phyloP scores from a whole-genome alignment of 2,113 vertebrate genomes.

The Cynoglossus semilaevis region DNA sequence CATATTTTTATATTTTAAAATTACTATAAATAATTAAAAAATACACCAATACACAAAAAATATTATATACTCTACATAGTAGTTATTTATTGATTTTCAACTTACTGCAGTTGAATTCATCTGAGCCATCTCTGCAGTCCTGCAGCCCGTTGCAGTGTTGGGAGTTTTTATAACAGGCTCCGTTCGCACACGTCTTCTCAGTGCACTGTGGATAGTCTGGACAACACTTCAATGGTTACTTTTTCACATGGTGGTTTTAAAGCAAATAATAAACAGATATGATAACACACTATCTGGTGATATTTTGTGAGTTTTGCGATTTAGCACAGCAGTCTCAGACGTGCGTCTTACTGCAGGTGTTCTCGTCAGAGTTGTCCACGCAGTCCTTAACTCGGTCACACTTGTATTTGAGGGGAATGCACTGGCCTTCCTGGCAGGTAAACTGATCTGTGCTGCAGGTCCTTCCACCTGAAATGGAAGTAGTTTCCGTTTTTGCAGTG shows the following conservation, averaged over 20 bases:
- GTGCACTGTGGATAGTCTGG: slow-evolving; percentile 71
- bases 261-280: background rate
- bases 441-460: slow-evolving; percentile 74
- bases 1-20: no score
- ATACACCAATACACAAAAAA: no score
- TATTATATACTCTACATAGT: no score
- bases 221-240: background rate
- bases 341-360: slow-evolving; percentile 68
- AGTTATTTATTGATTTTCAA: no score
- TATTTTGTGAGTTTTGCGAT: no score
- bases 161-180: slow-evolving; percentile 71
- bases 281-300: background rate
- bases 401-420: slow-evolving; percentile 66
- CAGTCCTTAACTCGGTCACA: slow-evolving; percentile 74
- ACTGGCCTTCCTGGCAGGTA: slow-evolving; percentile 74
- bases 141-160: slow-evolving; percentile 69
- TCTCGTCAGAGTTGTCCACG: slow-evolving; percentile 74
- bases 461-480: slow-evolving; percentile 47
- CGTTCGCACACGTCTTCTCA: slow-evolving; percentile 71
- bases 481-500: background rate
- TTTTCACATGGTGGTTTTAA: background rate
- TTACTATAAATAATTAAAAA: no score
- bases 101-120: slow-evolving; percentile 76
- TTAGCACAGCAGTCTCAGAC: no score
- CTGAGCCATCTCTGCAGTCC: slow-evolving; percentile 76